phyloP scores from a whole-genome alignment of 2,113 vertebrate genomes.

The Zosterops lateralis region DNA sequence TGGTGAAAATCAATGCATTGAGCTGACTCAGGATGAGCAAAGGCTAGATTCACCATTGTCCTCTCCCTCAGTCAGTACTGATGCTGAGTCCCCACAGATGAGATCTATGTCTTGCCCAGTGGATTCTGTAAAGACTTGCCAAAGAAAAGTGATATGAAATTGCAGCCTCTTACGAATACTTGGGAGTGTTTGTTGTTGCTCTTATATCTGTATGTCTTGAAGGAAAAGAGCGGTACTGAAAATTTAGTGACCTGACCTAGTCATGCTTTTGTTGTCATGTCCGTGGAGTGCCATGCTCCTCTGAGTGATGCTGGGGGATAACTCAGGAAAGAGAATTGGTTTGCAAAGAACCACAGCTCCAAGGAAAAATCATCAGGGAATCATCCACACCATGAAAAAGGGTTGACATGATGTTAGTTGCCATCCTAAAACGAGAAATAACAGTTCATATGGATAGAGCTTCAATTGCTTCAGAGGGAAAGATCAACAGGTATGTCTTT shows the following conservation, averaged over 20 bases:
- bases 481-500: not conserved
- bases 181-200: not conserved
- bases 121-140: not conserved
- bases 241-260: not conserved
- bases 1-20: not conserved
- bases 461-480: not conserved
- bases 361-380: not conserved
- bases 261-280: not conserved
- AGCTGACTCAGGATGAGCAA: not conserved
- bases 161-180: not conserved
- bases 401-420: not conserved
- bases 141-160: not conserved
- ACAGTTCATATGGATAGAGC: not conserved
- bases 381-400: not conserved
- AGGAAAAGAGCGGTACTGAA: not conserved
- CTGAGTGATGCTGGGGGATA: not conserved
- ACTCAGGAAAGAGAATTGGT: not conserved
- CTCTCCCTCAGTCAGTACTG: not conserved
- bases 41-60: rapidly evolving
- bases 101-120: not conserved
- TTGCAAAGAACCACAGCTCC: not conserved
- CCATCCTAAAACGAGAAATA: not conserved
- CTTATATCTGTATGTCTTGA: not conserved
- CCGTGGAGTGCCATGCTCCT: not conserved
- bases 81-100: not conserved